Base-by-base conservation (phyloP, 1,140 invertebrate species). In the Papilio dardanus region DNA sequence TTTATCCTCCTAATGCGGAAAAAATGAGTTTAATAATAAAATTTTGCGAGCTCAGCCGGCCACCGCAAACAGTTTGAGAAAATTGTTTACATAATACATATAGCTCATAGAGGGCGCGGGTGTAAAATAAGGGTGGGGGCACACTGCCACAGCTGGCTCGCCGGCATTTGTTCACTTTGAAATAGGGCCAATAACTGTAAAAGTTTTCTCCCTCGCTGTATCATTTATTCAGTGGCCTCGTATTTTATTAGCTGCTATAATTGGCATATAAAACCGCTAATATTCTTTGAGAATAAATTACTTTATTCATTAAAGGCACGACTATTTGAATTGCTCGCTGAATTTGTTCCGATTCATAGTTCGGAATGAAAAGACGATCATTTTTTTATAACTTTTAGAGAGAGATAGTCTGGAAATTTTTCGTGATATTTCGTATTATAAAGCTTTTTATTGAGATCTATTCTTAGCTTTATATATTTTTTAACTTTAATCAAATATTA, bases 181-280 rank as follows among this genome's bases (percentile, higher is more conserved):
- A 87, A 85, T 81, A 86, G 81, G 78, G 73, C 84, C 81, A 87
- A 88, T 88, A 87, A 86, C 80, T 81, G 77, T 85, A 81, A 83
- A 87, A 87, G 79, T 87, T 88, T 82, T 74, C 80, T 76, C 78
- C 69, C 71, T 66, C 71, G 71, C 76, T 81, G 77, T 80, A 83
- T 88, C 86, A 86, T 84, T 86, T 88, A 88, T 88, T 90, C 82
- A 86, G 78, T 78, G 79, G 77, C 79, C 12, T 62, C 24, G 54
- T 62, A 28, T 62, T 62, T 62, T 62, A 62, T 62, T 62, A 28
- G 24, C 54, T 28, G 24, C 24, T 62, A 62, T 62, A 62, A 62
- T 28, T 62, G 21, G 24, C 21, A 62, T 62, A 62, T 62, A 28
- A 54, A 24, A 28, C 54, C 24, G 12, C 54, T 62, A 62, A 62